Conservation (phyloP, 1,140 invertebrate genomes). For the Hylaeus anthracinus region DNA sequence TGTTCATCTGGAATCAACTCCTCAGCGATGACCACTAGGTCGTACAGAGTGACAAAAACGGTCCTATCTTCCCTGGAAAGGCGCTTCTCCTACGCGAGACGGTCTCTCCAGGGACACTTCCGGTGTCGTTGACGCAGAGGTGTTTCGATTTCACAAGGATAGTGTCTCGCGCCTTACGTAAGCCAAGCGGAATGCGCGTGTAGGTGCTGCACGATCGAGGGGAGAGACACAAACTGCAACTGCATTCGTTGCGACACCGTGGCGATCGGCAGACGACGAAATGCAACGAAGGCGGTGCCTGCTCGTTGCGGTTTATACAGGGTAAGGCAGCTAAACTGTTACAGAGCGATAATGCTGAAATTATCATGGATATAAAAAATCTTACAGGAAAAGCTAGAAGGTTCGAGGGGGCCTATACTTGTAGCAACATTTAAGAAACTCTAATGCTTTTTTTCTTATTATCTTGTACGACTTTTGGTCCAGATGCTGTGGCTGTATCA, state of each 20-base stretch:
- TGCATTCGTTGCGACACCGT: conserved; percentile 29
- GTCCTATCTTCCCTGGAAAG: neutral
- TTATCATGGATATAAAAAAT: too few species aligned
- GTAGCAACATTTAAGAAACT: too few species aligned
- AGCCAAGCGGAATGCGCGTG: conserved; percentile 64
- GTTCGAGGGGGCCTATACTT: too few species aligned
- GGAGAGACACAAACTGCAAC: conserved; percentile 6
- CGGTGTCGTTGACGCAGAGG: conserved; percentile 15
- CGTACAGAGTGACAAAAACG: neutral
- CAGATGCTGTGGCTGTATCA: too few species aligned
- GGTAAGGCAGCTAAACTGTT: too few species aligned
- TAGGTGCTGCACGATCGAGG: conserved; percentile 45
- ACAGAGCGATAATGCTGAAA: too few species aligned
- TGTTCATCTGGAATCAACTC: too few species aligned
- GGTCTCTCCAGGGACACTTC: neutral
- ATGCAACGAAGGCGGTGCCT: conserved; percentile 34
- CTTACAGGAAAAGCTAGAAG: too few species aligned
- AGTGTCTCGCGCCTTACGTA: conserved; percentile 65
- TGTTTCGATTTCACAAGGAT: conserved; percentile 61
- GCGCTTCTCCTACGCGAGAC: neutral
- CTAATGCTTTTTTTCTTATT: too few species aligned
- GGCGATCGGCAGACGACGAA: conserved; percentile 23
- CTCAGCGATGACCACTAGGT: too few species aligned
- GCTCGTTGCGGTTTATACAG: conserved; percentile 31
- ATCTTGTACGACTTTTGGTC: too few species aligned